Base-by-base conservation (phyloP, 1,140 invertebrate genomes). In the Asobara japonica region DNA sequence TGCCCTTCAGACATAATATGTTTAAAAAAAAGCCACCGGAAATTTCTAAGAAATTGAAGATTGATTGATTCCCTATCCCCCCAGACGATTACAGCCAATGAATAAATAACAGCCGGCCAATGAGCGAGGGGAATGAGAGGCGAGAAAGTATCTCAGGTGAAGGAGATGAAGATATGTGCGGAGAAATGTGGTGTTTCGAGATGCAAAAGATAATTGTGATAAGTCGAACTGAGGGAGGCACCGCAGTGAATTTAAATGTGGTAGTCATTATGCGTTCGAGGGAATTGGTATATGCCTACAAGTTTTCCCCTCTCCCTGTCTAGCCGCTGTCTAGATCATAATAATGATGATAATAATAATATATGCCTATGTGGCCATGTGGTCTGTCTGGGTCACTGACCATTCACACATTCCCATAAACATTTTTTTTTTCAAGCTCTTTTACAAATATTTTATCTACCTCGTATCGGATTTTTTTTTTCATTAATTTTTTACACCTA, bases 241-340 rank as follows among this genome's bases (percentile, higher is more conserved):
- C 69, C 65, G 41, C 66, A 60, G 29, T 31, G 69, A 56, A 56
- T 56, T 27, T 22, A 56, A 56, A 56, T 56, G 51, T 56, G 20
- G 1, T 20, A 22, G 51, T 56, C 16, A 67, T 33, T 68, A 79
- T 74, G 78, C 74, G 65, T 69, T 75, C 74, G 31, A 65, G 65
- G 71, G 77, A 76, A 72, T 72, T 74, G 75, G 75, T 77, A 71
- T 74, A 74, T 76, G 76, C 78, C 75, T 79, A 16, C 41, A 56
- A 18, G 51, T 56, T 56, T 56, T 56, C 51, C n/a, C n/a, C 51
- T 56, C 51, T 66, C 65, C 38, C 31, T 77, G 81, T 83, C 82
- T 83, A 82, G 83, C 74, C 80, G 71, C 61, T 74, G 83, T 84
- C 83, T 84, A 83, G 80, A 80, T 81, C 77, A 78, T 79, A 81